A percentile compares a stretch with the other conserved stretches of the same genome.
These are phyloP conservation scores for Pipra filicauda DNA, from an alignment of 2,113 vertebrate genomes.

Conservation along the genomic window DNA sequence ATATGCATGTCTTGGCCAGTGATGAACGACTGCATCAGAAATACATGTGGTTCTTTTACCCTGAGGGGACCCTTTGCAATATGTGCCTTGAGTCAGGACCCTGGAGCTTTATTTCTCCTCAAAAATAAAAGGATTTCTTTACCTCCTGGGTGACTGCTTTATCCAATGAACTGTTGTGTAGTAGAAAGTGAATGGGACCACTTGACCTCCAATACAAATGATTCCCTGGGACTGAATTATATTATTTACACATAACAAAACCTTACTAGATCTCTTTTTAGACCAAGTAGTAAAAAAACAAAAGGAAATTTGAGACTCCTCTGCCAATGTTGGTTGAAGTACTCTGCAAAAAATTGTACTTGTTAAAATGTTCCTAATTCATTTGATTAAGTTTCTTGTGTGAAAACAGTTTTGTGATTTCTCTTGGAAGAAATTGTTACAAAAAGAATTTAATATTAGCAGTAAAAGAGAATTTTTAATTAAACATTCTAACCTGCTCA, in stretches of 20 bases:
- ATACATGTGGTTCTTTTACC: fast-evolving
- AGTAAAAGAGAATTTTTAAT: not conserved
- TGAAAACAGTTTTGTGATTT: not conserved
- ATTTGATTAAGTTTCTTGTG: not conserved
- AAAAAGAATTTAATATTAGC: not conserved
- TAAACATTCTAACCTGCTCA: not conserved
- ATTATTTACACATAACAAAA: not conserved
- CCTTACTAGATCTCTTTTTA: not conserved
- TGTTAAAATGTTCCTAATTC: not conserved
- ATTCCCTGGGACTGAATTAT: not conserved
- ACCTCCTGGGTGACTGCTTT: not conserved
- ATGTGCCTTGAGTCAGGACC: fast-evolving
- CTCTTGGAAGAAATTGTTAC: not conserved
- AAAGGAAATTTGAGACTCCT: not conserved
- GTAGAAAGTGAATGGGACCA: not conserved
- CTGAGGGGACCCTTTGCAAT: fast-evolving
- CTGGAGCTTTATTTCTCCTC: not conserved
- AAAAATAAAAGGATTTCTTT: not conserved
- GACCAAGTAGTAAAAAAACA: not conserved
- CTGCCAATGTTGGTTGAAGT: not conserved
- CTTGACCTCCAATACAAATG: not conserved
- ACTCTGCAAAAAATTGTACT: not conserved
- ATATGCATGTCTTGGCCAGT: not conserved
- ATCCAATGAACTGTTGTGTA: not conserved
- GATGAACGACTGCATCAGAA: fast-evolving